Percentiles rank a stretch among this genome's conserved stretches.
phyloP scores from a whole-genome alignment of 1,140 invertebrate genomes.

The Oppia nitens region DNA sequence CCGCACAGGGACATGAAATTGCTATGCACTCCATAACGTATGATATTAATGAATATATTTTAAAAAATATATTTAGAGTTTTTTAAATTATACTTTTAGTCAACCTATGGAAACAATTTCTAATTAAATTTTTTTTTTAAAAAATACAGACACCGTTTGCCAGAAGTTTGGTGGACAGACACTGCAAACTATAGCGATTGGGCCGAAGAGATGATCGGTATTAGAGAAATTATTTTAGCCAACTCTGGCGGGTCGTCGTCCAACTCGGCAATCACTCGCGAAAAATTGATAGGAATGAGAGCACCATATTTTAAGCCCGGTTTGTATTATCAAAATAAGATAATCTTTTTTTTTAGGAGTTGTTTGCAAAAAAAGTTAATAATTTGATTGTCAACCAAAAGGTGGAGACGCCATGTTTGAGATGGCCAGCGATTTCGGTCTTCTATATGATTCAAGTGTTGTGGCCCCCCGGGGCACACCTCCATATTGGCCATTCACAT shows the following conservation, averaged over 20 bases:
- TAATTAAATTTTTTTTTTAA: background rate
- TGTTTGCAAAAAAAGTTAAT: background rate
- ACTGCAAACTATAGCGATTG: constrained; percentile 16
- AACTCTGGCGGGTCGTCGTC: constrained; percentile 8
- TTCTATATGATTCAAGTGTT: constrained; percentile 78
- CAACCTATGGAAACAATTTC: background rate
- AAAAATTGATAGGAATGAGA: constrained; percentile 23
- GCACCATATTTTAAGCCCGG: constrained; percentile 27
- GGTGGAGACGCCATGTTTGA: constrained; percentile 22
- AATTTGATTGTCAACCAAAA: background rate
- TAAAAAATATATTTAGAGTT: constrained; percentile 1
- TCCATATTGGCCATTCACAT: constrained; percentile 85
- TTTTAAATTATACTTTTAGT: background rate
- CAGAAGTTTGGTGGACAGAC: constrained; percentile 19
- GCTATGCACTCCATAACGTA: constrained; percentile 36
- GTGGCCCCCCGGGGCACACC: constrained; percentile 58
- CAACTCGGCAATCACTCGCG: constrained; percentile 7
- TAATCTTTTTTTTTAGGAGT: background rate
- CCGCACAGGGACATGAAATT: constrained; percentile 35
- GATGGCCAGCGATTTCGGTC: constrained; percentile 50
- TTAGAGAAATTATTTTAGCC: constrained; percentile 16
- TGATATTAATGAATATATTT: constrained; percentile 12
- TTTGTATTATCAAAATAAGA: background rate
- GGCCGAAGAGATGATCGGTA: constrained; percentile 18
- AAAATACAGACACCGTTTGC: constrained; percentile 11